Evolutionary conservation across 1,140 invertebrate species (phyloP).

Genomic region (Gryon sp.): DNA sequence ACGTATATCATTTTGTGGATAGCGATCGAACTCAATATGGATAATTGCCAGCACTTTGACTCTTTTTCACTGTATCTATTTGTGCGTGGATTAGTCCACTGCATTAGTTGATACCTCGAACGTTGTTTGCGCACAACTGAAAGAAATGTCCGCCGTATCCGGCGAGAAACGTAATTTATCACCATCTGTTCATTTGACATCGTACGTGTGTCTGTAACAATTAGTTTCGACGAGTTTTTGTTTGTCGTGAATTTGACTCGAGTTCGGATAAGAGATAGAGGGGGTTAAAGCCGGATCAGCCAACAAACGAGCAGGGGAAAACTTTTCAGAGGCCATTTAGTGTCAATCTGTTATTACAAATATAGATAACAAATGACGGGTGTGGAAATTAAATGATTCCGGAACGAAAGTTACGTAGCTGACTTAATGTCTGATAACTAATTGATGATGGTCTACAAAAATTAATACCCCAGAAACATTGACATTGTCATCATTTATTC

Average conservation of each 20-base stretch:
- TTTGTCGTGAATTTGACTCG: constrained; percentile 49
- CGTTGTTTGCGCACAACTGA: constrained; percentile 49
- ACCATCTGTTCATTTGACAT: constrained; percentile 55
- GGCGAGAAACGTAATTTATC: constrained; percentile 71
- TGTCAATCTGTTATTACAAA: constrained; percentile 27
- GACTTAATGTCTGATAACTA: constrained; percentile 32
- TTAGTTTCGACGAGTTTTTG: constrained; percentile 69
- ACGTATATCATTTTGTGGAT: constrained; percentile 2
- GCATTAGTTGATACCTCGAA: constrained; percentile 44
- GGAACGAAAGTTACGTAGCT: constrained; percentile 8
- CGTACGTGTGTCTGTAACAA: constrained; percentile 67
- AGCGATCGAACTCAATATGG: constrained; percentile 5
- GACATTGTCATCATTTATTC: no score
- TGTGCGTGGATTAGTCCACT: constrained; percentile 24
- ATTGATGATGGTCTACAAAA: constrained; percentile 19
- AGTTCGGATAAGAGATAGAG: constrained; percentile 10
- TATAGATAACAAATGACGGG: constrained; percentile 39
- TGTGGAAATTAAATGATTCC: constrained; percentile 30
- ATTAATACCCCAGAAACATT: no score
- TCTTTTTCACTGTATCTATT: constrained; percentile 15
- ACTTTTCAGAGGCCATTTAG: constrained; percentile 19
- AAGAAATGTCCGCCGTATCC: constrained; percentile 65
- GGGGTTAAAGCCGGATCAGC: background rate
- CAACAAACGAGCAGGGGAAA: background rate
- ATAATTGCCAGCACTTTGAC: constrained; percentile 28